A percentile compares a stretch with the other conserved stretches of the same genome.
These are phyloP conservation scores for Oceanodroma leucorhoa DNA, from an alignment of 2,797 vertebrate species.

Conservation along the genomic window DNA sequence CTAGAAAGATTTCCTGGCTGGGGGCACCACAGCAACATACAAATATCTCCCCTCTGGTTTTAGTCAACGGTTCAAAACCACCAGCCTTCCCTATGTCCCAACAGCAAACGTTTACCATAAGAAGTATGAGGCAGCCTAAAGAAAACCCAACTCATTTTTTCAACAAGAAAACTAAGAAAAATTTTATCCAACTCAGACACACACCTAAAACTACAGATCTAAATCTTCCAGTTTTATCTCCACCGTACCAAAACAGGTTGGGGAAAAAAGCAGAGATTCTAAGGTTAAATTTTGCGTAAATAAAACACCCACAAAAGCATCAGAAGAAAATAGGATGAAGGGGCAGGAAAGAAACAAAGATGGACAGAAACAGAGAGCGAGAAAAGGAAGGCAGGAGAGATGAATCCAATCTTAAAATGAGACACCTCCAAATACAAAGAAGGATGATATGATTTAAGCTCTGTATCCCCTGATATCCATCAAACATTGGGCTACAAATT, in stretches of 20 bases:
- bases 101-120: slow-evolving; percentile 73
- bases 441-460: background rate
- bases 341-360: background rate
- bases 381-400: background rate
- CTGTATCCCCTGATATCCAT: background rate
- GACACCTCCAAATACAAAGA: background rate
- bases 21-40: slow-evolving; percentile 63
- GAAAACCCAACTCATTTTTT: slow-evolving; percentile 70
- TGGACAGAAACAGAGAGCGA: background rate
- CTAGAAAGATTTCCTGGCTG: slow-evolving; percentile 79
- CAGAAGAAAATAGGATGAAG: background rate
- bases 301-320: background rate
- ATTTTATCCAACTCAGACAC: slow-evolving; percentile 75
- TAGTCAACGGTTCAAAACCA: slow-evolving; percentile 74
- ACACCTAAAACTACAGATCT: slow-evolving; percentile 70
- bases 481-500: background rate
- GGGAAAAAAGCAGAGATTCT: slow-evolving; percentile 77
- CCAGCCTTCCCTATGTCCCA: slow-evolving; percentile 71
- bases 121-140: slow-evolving; percentile 76
- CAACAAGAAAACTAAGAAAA: slow-evolving; percentile 73
- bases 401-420: background rate
- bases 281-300: slow-evolving; percentile 76
- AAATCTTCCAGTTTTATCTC: slow-evolving; percentile 80
- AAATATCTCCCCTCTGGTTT: slow-evolving; percentile 61
- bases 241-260: slow-evolving; percentile 71